Conservation (phyloP, 2,888 invertebrate genomes). For the Trimorus sp. region DNA sequence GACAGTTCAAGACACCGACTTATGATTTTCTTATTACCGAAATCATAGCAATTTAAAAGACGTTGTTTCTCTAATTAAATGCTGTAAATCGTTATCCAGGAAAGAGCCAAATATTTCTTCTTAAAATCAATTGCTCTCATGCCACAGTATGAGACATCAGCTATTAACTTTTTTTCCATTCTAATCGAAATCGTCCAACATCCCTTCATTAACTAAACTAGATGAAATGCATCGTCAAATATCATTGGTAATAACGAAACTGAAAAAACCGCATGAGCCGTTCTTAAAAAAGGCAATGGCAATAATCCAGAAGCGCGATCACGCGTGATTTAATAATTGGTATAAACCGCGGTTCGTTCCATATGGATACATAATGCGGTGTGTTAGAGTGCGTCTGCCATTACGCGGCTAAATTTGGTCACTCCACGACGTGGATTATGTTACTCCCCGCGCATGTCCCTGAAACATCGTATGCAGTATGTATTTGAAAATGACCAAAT, state of each 20-base stretch:
- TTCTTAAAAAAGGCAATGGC: slow-evolving; percentile 45
- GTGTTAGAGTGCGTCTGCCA: slow-evolving; percentile 80
- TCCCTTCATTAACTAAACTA: too few species aligned
- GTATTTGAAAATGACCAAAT: slow-evolving; percentile 39
- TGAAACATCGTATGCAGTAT: slow-evolving; percentile 35
- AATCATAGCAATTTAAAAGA: too few species aligned
- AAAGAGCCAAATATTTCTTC: too few species aligned
- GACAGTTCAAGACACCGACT: too few species aligned
- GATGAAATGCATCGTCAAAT: too few species aligned
- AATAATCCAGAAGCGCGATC: slow-evolving; percentile 38
- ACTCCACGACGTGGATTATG: slow-evolving; percentile 79
- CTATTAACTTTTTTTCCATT: too few species aligned
- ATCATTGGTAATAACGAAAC: slow-evolving; percentile 25
- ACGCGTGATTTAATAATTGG: slow-evolving; percentile 45
- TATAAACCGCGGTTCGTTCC: slow-evolving; percentile 66
- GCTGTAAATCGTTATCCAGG: too few species aligned
- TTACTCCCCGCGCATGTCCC: slow-evolving; percentile 77
- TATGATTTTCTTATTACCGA: too few species aligned
- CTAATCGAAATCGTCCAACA: too few species aligned
- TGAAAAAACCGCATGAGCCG: slow-evolving; percentile 14
- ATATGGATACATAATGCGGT: slow-evolving; percentile 54
- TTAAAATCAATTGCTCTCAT: too few species aligned
- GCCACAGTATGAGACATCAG: too few species aligned
- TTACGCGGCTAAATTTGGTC: slow-evolving; percentile 80
- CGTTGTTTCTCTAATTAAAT: too few species aligned